Evolutionary conservation across 2,888 invertebrate genomes (phyloP), one percentile per base, ranked within the genome.

Genomic region (Drosophila conformis): DNA sequence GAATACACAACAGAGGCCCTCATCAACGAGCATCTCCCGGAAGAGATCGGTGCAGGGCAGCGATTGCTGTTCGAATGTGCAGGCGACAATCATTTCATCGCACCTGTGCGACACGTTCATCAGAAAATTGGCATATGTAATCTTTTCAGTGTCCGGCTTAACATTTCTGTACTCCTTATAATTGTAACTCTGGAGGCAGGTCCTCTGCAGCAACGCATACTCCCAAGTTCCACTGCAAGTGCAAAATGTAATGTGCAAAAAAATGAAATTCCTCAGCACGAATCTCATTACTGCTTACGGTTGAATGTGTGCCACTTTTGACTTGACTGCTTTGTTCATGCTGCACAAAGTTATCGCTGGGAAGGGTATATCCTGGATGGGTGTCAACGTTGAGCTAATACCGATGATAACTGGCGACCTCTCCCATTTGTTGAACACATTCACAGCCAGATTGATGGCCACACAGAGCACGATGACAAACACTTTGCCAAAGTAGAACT

Each of bases 301-400:
- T n/a, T 31, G 31, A 57, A 82, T 80, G 11, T 81, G 46, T 11
- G 61, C 51, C 0, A 87, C 89, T 63, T 83, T 80, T 8, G 94
- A 94, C 82, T 94, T 95, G 87, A 95, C 95, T 0, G 96, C 96
- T 89, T 96, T 96, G 92, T 97, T 97, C 93, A 97, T 96, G 90
- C 97, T 97, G 91, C 97, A 97, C 71, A 97, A 95, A 0, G 97
- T 97, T 10, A 97, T 93, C 0, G 97, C 96, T 0, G 97, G 97
- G 92, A 97, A 97, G 0, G 97, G 97, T 66, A 97, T 94, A 42
- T 94, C 93, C 18, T 94, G 94, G 2, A 97, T 94, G 0, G 94
- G 94, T 68, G 95, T 95, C 65, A 95, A 94, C 73, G 95, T 94
- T 0, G 97, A 95, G 83, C 96, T 96, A 69, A 96, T 95, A 13